A percentile compares a stretch with the other conserved stretches of the same genome.
Conservation (phyloP, 1,140 invertebrate species). For the Antheraea pernyi region DNA sequence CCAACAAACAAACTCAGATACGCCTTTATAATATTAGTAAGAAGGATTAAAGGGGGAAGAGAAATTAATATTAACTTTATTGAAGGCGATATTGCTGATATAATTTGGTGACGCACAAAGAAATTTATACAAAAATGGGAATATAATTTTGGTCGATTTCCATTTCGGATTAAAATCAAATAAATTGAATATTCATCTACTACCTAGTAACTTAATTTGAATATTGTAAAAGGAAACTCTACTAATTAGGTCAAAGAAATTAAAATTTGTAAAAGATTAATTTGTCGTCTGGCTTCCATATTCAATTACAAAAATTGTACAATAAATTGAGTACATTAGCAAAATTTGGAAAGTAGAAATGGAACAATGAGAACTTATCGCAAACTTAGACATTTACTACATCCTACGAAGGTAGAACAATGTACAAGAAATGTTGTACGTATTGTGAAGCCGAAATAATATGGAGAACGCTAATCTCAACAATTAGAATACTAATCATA, state of each 20-base stretch:
- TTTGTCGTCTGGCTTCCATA: background rate
- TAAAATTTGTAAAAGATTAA: conserved; percentile 1
- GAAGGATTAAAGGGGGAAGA: too few species aligned
- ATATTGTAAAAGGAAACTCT: background rate
- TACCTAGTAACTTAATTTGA: background rate
- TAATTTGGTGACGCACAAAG: background rate
- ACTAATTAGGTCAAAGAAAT: background rate
- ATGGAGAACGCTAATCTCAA: too few species aligned
- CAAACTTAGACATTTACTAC: too few species aligned
- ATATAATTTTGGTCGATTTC: background rate
- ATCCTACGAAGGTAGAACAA: too few species aligned
- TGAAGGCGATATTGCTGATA: background rate
- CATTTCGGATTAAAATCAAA: background rate
- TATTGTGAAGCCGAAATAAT: too few species aligned
- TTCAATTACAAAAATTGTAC: background rate
- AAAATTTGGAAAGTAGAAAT: too few species aligned
- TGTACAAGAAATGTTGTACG: too few species aligned
- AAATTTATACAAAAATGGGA: background rate
- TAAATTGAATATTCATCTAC: background rate
- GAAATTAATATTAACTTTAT: background rate
- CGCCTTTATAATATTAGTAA: too few species aligned
- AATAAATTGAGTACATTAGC: background rate
- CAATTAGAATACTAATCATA: too few species aligned
- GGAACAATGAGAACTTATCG: too few species aligned
- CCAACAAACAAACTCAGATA: too few species aligned